Percentiles rank a stretch among this genome's conserved stretches.
These are phyloP conservation scores for Campylomormyrus tamandua DNA, from an alignment of 2,113 vertebrate species.

Conservation along the genomic window DNA sequence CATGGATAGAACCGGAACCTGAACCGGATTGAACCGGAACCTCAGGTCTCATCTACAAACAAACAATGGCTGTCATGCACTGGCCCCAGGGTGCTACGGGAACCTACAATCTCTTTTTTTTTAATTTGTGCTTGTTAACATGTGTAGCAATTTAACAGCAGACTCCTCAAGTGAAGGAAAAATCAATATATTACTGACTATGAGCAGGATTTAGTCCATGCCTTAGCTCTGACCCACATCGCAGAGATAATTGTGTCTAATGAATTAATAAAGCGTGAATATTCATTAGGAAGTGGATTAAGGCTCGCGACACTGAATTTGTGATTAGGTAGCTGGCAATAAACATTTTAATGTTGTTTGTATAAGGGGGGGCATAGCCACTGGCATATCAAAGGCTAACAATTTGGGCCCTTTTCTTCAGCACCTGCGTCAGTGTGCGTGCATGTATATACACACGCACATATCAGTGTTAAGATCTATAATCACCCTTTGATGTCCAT, in stretches of 20 bases:
- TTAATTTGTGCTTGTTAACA: neutral
- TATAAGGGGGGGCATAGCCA: neutral
- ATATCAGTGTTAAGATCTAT: neutral
- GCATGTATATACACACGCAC: neutral
- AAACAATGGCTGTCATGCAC: neutral
- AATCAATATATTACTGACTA: neutral
- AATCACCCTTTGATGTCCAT: neutral
- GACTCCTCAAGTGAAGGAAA: neutral
- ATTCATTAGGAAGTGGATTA: conserved; percentile 2
- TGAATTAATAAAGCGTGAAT: conserved; percentile 1
- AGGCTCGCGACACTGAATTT: neutral
- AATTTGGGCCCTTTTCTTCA: neutral
- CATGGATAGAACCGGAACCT: neutral
- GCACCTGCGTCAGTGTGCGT: neutral
- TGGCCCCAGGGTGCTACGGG: neutral
- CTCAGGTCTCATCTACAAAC: neutral
- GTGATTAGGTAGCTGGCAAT: neutral
- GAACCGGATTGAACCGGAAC: neutral
- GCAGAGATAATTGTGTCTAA: neutral
- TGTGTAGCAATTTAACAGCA: neutral
- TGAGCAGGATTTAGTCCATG: neutral
- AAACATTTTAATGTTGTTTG: conserved; percentile 7
- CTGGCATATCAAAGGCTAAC: neutral
- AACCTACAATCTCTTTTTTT: neutral
- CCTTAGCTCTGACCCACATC: neutral